Evolutionary conservation across 2,797 vertebrate genomes (phyloP).

Genomic region (Telmatherina bonti): DNA sequence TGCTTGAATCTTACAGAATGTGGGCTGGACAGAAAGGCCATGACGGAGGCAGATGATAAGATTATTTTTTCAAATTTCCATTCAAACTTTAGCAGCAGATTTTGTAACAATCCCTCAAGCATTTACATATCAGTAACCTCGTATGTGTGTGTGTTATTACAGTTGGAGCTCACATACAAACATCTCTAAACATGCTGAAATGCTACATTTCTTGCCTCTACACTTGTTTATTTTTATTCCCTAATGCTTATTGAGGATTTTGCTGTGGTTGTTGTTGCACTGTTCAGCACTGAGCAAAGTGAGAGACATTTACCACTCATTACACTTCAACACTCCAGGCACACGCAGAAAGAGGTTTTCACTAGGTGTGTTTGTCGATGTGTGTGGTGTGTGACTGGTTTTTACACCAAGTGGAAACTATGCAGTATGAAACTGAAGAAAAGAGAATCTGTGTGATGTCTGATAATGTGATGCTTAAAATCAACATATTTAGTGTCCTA

Average conservation of each 20-base stretch:
- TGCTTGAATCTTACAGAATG: not conserved
- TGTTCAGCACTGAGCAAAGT: slow-evolving; percentile 34
- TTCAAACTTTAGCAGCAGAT: slow-evolving; percentile 4
- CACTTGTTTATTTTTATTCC: slow-evolving; percentile 62
- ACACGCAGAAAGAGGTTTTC: slow-evolving; percentile 38
- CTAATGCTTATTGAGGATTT: slow-evolving; percentile 56
- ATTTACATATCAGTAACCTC: slow-evolving; percentile 4
- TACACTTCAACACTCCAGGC: slow-evolving; percentile 56
- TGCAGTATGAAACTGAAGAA: not conserved
- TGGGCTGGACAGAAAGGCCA: not conserved
- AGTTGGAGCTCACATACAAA: slow-evolving; percentile 23
- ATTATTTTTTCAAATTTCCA: slow-evolving; percentile 10
- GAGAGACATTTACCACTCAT: slow-evolving; percentile 55
- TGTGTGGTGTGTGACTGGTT: slow-evolving; percentile 20
- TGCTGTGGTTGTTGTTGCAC: slow-evolving; percentile 50
- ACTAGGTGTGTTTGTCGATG: slow-evolving; percentile 9
- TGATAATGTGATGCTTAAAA: not conserved
- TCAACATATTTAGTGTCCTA: not conserved
- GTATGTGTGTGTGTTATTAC: slow-evolving; percentile 15
- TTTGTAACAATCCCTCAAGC: slow-evolving; percentile 6
- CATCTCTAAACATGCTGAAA: slow-evolving; percentile 26
- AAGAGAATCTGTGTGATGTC: slow-evolving; percentile 5
- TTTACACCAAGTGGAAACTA: slow-evolving; percentile 10
- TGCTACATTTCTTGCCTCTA: slow-evolving; percentile 39
- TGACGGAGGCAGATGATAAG: not conserved